Evolutionary conservation across 2,888 invertebrate species (phyloP).

Genomic region (Drosophila formosana): DNA sequence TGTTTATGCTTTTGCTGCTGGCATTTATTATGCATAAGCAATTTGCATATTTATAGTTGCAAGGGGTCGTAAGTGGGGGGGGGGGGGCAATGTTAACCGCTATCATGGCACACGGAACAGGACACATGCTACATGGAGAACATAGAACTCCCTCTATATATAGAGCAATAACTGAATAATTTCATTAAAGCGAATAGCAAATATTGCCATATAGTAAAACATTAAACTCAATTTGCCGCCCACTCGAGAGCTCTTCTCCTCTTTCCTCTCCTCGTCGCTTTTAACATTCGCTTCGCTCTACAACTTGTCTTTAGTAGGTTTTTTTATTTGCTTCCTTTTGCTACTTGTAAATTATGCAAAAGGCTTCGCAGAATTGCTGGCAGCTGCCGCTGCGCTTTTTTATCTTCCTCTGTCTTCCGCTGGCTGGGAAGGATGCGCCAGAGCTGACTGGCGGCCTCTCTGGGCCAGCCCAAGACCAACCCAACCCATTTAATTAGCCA

Average conservation of each 20-base stretch:
- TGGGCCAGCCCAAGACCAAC: constrained; percentile 54
- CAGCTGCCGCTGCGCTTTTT: constrained; percentile 60
- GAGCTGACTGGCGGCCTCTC: constrained; percentile 15
- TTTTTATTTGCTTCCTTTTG: constrained; percentile 50
- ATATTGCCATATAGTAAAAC: constrained; percentile 60
- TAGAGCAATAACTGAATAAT: constrained; percentile 70
- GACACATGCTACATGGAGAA: constrained; percentile 6
- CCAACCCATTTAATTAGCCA: constrained; percentile 80
- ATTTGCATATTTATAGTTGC: constrained; percentile 66
- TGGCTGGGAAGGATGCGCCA: constrained; percentile 52
- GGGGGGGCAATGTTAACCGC: constrained; percentile 10
- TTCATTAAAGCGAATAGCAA: constrained; percentile 68
- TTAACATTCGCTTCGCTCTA: neutral
- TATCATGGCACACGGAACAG: neutral
- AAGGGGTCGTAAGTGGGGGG: neutral
- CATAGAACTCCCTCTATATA: constrained; percentile 21
- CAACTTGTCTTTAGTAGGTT: constrained; percentile 39
- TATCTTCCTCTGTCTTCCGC: neutral
- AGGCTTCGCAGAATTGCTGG: constrained; percentile 71
- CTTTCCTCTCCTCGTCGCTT: neutral
- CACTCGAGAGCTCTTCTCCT: constrained; percentile 23
- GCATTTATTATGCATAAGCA: constrained; percentile 65
- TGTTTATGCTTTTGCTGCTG: constrained; percentile 36
- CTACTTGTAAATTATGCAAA: constrained; percentile 81
- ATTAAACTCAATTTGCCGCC: constrained; percentile 55